Conservation (phyloP, 2,797 vertebrate genomes). For the Crax fasciolata region DNA sequence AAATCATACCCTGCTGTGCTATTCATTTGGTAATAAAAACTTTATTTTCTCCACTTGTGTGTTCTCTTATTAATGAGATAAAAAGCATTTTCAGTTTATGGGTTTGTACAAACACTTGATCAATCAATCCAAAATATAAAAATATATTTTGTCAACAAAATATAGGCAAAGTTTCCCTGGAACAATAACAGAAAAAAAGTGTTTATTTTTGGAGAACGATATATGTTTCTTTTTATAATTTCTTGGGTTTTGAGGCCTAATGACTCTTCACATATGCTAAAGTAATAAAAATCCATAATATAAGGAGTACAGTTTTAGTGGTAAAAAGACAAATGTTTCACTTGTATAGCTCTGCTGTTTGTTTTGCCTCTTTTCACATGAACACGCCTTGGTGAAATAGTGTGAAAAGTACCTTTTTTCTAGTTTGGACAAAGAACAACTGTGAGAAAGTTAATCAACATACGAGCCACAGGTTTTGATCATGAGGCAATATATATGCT, state of each 20-base stretch:
- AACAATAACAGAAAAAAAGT: background rate
- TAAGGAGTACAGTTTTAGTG: background rate
- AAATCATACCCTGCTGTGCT: slow-evolving; percentile 73
- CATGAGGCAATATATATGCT: background rate
- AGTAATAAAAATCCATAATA: background rate
- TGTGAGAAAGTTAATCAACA: background rate
- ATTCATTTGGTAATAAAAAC: slow-evolving; percentile 78
- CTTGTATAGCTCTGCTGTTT: background rate
- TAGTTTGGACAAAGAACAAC: background rate
- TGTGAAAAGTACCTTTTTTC: background rate
- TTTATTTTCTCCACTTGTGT: slow-evolving; percentile 71
- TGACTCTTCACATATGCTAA: background rate
- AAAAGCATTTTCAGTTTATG: slow-evolving; percentile 62
- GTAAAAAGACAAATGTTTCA: background rate
- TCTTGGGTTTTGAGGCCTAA: background rate
- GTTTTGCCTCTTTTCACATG: background rate
- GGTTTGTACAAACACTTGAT: slow-evolving; percentile 54
- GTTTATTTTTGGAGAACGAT: background rate
- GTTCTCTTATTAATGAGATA: slow-evolving; percentile 73
- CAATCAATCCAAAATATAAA: slow-evolving; percentile 62
- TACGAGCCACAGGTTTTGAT: background rate
- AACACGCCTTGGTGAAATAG: background rate
- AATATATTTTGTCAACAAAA: slow-evolving; percentile 11
- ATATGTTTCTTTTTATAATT: background rate
- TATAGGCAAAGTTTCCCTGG: background rate